Percentiles rank a stretch among this genome's conserved stretches.
Evolutionary conservation across 2,888 invertebrate genomes (phyloP).

Genomic region (Volucella bombylans): DNA sequence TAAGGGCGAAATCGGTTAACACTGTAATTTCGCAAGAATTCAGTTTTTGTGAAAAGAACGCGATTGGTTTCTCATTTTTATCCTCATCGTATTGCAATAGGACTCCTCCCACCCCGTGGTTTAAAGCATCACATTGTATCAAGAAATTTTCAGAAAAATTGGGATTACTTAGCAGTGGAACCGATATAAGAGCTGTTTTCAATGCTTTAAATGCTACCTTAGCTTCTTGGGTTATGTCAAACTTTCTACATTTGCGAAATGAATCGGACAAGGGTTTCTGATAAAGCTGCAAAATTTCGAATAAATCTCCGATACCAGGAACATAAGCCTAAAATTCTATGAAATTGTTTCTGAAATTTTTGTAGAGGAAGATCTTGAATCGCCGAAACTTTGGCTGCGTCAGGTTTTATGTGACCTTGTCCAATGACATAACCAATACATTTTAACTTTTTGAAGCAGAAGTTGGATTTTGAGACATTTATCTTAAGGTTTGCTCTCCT

Average conservation of each 20-base stretch:
- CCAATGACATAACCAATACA: too few relatives aligned
- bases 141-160: slow-evolving; percentile 19
- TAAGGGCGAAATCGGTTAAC: background rate
- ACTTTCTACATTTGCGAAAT: too few relatives aligned
- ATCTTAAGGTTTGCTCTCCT: too few relatives aligned
- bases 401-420: too few relatives aligned
- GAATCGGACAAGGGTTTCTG: slow-evolving; percentile 3
- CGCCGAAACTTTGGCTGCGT: too few relatives aligned
- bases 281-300: slow-evolving; percentile 40
- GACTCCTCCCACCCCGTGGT: slow-evolving; percentile 14
- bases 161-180: slow-evolving; percentile 15
- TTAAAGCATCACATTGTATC: slow-evolving; percentile 23
- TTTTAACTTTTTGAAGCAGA: slow-evolving; percentile 61
- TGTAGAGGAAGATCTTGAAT: too few relatives aligned
- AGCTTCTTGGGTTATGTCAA: too few relatives aligned
- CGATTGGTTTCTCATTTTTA: too few relatives aligned
- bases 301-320: slow-evolving; percentile 73
- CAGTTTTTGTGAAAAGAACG: too few relatives aligned
- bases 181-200: background rate
- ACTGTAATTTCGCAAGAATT: too few relatives aligned
- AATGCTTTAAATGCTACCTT: too few relatives aligned
- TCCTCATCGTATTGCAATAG: slow-evolving; percentile 7
- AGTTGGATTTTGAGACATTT: slow-evolving; percentile 34
- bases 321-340: slow-evolving; percentile 68
- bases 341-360: slow-evolving; percentile 51